These are phyloP conservation scores for Leptogaster cylindrica DNA, from an alignment of 2,888 invertebrate genomes.

Conservation along the genomic window DNA sequence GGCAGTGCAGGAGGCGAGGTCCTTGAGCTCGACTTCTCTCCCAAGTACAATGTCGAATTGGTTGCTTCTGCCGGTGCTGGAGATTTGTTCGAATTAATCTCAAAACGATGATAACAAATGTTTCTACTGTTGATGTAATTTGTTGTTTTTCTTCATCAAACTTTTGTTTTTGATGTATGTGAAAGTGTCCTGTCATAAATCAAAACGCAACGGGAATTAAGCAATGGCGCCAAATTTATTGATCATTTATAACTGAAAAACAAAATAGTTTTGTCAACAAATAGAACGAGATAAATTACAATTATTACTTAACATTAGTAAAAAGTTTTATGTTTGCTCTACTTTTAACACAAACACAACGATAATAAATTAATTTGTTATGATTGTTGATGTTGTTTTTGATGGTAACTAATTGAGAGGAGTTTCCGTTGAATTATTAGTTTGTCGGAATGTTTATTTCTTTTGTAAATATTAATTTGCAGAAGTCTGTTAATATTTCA, in stretches of 20 bases:
- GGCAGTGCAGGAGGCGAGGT: constrained; percentile 9
- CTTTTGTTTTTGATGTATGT: constrained; percentile 36
- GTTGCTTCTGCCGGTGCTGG: background rate
- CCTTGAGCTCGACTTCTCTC: constrained; percentile 33
- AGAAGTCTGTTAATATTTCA: no score
- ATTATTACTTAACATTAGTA: constrained; percentile 19
- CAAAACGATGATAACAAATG: constrained; percentile 34
- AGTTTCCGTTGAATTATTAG: no score
- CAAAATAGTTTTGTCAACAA: constrained; percentile 35
- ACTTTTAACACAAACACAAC: background rate
- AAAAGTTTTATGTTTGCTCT: constrained; percentile 9
- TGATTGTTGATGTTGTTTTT: no score
- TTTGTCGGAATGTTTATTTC: no score
- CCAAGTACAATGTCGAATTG: constrained; percentile 17
- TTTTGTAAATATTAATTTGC: no score
- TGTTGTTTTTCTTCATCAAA: constrained; percentile 32
- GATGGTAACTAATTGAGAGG: no score
- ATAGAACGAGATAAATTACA: constrained; percentile 16
- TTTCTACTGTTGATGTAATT: constrained; percentile 33
- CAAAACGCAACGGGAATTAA: constrained; percentile 23
- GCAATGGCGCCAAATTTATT: constrained; percentile 34
- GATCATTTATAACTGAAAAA: constrained; percentile 24
- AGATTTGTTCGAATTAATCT: constrained; percentile 24
- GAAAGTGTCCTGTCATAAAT: constrained; percentile 29
- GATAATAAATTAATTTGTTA: no score